Percentiles rank a stretch among this genome's conserved stretches.
These are phyloP conservation scores for Zoanthus gigantus DNA, from an alignment of 92 coral and sea anemone species.

Conservation along the genomic window DNA sequence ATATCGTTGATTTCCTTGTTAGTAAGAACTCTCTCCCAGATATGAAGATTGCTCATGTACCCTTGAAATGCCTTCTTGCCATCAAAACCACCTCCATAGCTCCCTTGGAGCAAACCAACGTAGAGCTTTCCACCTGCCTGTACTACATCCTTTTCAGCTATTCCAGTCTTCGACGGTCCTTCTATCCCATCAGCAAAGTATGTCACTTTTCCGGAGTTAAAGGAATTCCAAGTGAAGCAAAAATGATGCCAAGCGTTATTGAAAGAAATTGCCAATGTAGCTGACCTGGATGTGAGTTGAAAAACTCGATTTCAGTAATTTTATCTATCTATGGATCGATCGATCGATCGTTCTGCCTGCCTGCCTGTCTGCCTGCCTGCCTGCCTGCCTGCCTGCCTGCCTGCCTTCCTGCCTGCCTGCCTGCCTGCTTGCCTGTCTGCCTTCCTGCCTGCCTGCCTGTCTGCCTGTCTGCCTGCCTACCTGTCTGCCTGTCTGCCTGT, in stretches of 20 bases:
- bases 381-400: too few relatives aligned
- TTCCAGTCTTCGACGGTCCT: neutral
- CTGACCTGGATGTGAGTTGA: neutral
- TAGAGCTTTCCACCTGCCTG: slow-evolving; percentile 13
- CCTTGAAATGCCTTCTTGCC: slow-evolving; percentile 2
- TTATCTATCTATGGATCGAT: too few relatives aligned
- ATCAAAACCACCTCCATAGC: slow-evolving; percentile 31
- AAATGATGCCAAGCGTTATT: slow-evolving; percentile 24
- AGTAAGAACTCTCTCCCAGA: neutral
- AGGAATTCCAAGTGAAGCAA: slow-evolving; percentile 26
- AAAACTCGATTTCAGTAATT: neutral
- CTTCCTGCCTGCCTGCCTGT: too few relatives aligned
- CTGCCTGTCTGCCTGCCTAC: too few relatives aligned
- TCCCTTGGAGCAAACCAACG: slow-evolving; percentile 27
- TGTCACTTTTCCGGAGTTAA: neutral
- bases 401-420: too few relatives aligned
- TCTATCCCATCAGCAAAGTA: slow-evolving; percentile 2
- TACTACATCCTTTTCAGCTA: neutral
- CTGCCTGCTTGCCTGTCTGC: too few relatives aligned
- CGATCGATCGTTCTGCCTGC: neutral
- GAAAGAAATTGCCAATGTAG: neutral
- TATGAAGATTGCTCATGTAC: slow-evolving; percentile 21
- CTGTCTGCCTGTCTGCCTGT: too few relatives aligned
- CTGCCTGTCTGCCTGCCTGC: neutral
- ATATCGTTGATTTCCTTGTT: neutral